Conservation (phyloP, 2,888 invertebrate species). For the Pseudoips prasinana region DNA sequence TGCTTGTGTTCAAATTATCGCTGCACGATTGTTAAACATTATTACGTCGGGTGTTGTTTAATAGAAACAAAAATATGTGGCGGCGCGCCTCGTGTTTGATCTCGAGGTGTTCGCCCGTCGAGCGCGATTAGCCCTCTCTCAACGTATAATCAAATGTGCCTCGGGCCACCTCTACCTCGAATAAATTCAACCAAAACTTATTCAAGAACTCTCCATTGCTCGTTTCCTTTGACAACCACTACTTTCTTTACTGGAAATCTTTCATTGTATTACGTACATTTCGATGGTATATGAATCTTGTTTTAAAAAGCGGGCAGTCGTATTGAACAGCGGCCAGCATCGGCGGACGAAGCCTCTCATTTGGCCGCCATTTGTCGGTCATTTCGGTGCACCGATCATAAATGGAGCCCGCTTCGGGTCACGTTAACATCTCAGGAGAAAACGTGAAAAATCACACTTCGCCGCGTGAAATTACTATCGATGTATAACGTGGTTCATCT, state of each 20-base stretch:
- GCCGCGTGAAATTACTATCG: conserved; percentile 67
- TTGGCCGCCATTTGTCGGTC: conserved; percentile 81
- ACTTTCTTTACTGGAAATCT: conserved; percentile 3
- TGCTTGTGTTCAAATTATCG: conserved; percentile 71
- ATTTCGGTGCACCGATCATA: conserved; percentile 80
- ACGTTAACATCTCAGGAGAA: conserved; percentile 76
- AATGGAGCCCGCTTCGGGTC: conserved; percentile 78
- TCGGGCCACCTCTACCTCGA: conserved; percentile 57
- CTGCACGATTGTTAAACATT: conserved; percentile 83
- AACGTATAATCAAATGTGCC: conserved; percentile 82
- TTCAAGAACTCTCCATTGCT: conserved; percentile 40
- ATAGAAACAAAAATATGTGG: conserved; percentile 83
- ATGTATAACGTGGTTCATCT: conserved; percentile 34
- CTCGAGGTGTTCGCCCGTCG: conserved; percentile 82
- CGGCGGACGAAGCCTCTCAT: conserved; percentile 79
- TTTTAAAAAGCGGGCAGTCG: conserved; percentile 57
- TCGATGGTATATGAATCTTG: conserved; percentile 15
- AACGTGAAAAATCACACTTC: conserved; percentile 80
- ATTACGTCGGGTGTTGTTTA: conserved; percentile 83
- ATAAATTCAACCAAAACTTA: conserved; percentile 24
- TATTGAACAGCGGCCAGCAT: conserved; percentile 63
- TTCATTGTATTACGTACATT: conserved; percentile 25
- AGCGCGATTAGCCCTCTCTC: conserved; percentile 81
- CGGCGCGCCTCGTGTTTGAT: conserved; percentile 82
- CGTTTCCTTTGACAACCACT: conserved; percentile 5